Evolutionary conservation across 1,140 invertebrate genomes (phyloP), one percentile per base, ranked within the genome.

Genomic region (Tribolium madens): DNA sequence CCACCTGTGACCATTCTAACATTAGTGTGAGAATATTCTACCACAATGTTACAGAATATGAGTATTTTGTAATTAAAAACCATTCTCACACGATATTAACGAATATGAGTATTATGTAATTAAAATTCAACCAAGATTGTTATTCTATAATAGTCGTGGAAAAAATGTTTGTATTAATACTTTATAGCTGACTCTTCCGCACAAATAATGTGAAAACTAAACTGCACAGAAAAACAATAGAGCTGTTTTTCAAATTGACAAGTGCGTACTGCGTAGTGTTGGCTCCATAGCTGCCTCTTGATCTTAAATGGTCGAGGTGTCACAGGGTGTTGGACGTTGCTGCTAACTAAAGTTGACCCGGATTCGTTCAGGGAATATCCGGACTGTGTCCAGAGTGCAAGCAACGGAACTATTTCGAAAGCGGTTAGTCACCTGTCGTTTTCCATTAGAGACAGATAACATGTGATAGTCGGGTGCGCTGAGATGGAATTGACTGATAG

Each of bases 361-460:
- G 52, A 57, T 57, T 57, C 52, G 52, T 57, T 17, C 52, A 17
- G 52, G 52, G 53, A 60, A 60, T 60, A 60, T 60, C 53, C 53
- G 53, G 50, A 9, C 50, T 9, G 7, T 15, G 50, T 4, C 46
- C 46, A 47, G 46, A 3, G 10, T 47, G 10, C 21, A 26, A 26
- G 21, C 21, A 26, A 26, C 21, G 21, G 53, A 26, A 60, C 53
- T 26, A 26, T 71, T 71, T 71, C 36, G 10, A 72, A 48, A 52
- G 46, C 50, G 12, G 70, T 72, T 52, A 31, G 70, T 72, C 70
- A 72, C 26, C 70, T 72, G 70, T 72, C 70, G 12, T 48, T 52
- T 21, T 50, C 46, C 70, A 72, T 72, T 72, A 72, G 17, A 52
- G 18, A n/a, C 36, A 48, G 15, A 71, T 48, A 46, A 48, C 46